Percentiles rank a stretch among this genome's conserved stretches.
phyloP scores from a whole-genome alignment of 2,113 vertebrate species.

The Periophthalmus modestus region DNA sequence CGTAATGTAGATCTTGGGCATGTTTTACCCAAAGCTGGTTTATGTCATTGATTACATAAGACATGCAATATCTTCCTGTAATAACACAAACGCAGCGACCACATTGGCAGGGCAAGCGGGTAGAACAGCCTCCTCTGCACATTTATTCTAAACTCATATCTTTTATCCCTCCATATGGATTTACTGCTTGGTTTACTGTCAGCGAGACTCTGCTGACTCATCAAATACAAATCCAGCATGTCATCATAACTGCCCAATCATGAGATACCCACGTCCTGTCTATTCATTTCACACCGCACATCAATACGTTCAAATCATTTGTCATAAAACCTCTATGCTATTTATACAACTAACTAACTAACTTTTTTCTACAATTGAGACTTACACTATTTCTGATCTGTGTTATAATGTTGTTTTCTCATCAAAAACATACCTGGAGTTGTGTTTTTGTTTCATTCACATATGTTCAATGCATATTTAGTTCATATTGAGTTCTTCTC shows the following conservation, averaged over 20 bases:
- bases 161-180: constrained; percentile 9
- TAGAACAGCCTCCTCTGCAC: neutral
- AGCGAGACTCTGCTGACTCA: constrained; percentile 8
- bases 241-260: constrained; percentile 3
- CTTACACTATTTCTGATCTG: too few species aligned
- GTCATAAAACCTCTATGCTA: neutral
- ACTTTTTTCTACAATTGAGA: too few species aligned
- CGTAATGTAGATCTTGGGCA: too few species aligned
- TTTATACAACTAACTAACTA: too few species aligned
- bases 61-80: neutral
- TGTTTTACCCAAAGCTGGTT: too few species aligned
- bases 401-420: too few species aligned
- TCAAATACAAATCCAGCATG: neutral
- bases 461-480: too few species aligned
- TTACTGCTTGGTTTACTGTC: constrained; percentile 6
- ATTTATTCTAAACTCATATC: neutral
- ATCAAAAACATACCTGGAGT: too few species aligned
- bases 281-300: neutral
- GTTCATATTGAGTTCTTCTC: too few species aligned
- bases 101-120: neutral
- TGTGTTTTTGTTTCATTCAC: too few species aligned
- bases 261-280: neutral
- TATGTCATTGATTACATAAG: neutral
- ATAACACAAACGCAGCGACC: neutral
- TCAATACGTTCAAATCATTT: neutral